Evolutionary conservation across 2,797 vertebrate genomes (phyloP).

Genomic region (Anisognathus igniventris): DNA sequence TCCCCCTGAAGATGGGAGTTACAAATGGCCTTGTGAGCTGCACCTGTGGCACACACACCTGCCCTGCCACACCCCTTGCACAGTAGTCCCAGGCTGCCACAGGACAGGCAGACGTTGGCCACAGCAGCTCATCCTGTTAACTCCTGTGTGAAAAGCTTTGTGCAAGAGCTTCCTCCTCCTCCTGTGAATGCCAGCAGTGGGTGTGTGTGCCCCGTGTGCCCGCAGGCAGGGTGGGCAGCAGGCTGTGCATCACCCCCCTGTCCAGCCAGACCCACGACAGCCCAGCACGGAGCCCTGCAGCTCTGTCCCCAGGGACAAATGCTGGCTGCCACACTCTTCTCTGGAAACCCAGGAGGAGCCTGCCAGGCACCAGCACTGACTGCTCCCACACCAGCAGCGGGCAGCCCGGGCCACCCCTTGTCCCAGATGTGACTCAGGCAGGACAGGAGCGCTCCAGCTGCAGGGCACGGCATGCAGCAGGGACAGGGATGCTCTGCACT

Average conservation of each 20-base stretch:
- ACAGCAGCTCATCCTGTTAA: neutral
- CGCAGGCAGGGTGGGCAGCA: accelerated
- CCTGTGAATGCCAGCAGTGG: accelerated
- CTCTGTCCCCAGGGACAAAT: conserved; percentile 9
- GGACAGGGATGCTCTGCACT: neutral
- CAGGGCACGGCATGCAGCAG: neutral
- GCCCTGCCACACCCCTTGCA: accelerated
- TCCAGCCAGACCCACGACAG: accelerated
- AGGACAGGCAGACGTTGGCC: neutral
- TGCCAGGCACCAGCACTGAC: neutral
- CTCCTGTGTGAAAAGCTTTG: neutral
- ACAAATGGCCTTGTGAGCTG: neutral
- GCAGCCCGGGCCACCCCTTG: accelerated
- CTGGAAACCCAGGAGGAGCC: neutral
- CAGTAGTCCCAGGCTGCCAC: neutral
- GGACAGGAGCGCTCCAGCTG: neutral
- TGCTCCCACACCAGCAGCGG: accelerated
- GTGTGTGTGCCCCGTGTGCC: accelerated
- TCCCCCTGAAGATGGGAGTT: neutral
- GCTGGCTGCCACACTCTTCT: neutral
- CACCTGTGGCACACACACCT: accelerated
- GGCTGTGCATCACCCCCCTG: neutral
- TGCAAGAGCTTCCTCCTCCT: neutral
- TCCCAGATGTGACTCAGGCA: neutral
- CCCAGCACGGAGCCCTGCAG: neutral